phyloP scores from a whole-genome alignment of 2,113 vertebrate genomes.

The Alces alces region DNA sequence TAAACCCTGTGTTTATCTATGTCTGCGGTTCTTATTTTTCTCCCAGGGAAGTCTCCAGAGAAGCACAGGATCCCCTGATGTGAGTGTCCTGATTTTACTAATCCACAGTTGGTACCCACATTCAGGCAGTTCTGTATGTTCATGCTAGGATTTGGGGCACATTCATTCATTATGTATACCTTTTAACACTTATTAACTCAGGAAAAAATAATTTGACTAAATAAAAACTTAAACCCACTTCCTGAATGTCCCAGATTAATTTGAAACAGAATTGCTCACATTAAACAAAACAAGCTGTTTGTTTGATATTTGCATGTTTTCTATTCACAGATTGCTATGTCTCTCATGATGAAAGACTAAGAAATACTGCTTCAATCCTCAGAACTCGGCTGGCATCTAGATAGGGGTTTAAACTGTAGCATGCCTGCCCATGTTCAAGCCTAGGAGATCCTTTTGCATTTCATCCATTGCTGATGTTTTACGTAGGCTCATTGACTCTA shows the following conservation, averaged over 20 bases:
- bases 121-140: background rate
- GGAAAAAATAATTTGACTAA: conserved; percentile 12
- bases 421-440: background rate
- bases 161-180: background rate
- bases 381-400: background rate
- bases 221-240: background rate
- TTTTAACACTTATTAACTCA: background rate
- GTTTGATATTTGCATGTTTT: background rate
- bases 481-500: conserved; percentile 51
- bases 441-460: conserved; percentile 42
- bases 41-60: background rate
- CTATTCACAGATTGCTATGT: background rate
- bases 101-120: background rate
- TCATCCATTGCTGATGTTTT: conserved; percentile 64
- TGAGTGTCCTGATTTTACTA: conserved; percentile 26
- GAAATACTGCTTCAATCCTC: background rate
- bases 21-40: background rate
- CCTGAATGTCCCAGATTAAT: background rate
- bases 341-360: background rate
- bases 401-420: conserved; percentile 27
- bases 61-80: background rate
- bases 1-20: conserved; percentile 16
- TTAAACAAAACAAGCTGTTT: background rate
- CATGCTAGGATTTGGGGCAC: background rate
- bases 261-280: background rate